Evolutionary conservation across 2,113 vertebrate genomes (phyloP), one percentile per base, ranked within the genome.

Genomic region (Ictalurus punctatus): DNA sequence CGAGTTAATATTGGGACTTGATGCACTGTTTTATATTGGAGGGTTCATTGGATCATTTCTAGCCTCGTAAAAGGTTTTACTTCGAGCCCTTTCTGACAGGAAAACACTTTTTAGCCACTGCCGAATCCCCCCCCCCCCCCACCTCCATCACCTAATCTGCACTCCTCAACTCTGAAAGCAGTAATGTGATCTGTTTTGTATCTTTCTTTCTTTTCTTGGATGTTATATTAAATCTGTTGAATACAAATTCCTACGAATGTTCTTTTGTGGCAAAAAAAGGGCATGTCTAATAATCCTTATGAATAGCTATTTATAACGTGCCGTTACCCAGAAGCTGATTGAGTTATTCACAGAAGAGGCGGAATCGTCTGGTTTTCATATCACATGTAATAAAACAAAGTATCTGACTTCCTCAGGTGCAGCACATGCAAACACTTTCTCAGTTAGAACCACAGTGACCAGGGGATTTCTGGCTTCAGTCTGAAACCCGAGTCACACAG

Each of bases 391-490:
- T 21, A 52, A 69, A 89, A 81, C 56, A 83, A 76, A 80, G 6
- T n/a, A 79, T 87, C 59, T 59, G 80, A 80, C 48, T 56, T 89
- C 76, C 61, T 89, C 74, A 37, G 74, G 48, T 67, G 40, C 61
- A 2, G 23, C 61, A 90, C 71, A 76, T 84, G 48, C 81, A 44
- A 83, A 83, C 73, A 86, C 63, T 90, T 69, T 85, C 37, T 80
- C 82, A 87, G 74, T 84, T 83, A 83, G 27, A 87, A 71, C 65
- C 73, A 69, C 44, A 90, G 27, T 25, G 76, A 65, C 48, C 21
- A 16, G 30, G n/a, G 84, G n/a, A 69, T 87, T 27, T 83, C 83
- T 37, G n/a, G 82, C 58, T 59, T 63, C 58, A 12, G 23, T 7
- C 37, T 83, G 87, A 76, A 88, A 84, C 37, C 58, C 25, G 58